Percentiles rank a stretch among this genome's conserved stretches.
Conservation (phyloP, 2,113 vertebrate species). For the Cichladusa arquata region DNA sequence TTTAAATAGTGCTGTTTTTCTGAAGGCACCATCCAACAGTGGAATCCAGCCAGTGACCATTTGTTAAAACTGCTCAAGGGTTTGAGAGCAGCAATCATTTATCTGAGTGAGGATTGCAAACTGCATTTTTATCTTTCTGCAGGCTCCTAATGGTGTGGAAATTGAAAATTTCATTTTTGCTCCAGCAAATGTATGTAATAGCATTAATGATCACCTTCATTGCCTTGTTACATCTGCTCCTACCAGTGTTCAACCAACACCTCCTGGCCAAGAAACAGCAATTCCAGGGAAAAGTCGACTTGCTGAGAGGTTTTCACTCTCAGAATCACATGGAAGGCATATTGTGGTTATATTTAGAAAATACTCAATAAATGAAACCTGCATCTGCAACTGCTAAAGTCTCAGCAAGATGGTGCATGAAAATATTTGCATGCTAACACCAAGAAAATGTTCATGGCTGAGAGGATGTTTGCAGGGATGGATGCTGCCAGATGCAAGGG, state of each 20-base stretch:
- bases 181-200: background rate
- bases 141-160: slow-evolving; percentile 37
- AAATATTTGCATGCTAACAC: background rate
- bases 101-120: slow-evolving; percentile 1
- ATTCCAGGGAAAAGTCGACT: background rate
- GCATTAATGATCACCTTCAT: slow-evolving; percentile 20
- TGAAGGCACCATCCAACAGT: background rate
- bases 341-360: background rate
- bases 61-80: slow-evolving; percentile 22
- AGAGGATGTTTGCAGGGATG: background rate
- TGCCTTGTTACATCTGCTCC: slow-evolving; percentile 4
- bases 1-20: background rate
- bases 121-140: slow-evolving; percentile 21
- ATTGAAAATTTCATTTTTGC: slow-evolving; percentile 36
- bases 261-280: background rate
- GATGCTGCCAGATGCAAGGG: background rate
- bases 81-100: slow-evolving; percentile 46
- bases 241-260: background rate
- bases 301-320: background rate
- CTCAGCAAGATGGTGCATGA: background rate
- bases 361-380: background rate
- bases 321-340: background rate
- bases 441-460: background rate
- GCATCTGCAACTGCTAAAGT: background rate
- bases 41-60: slow-evolving; percentile 12